phyloP scores from a whole-genome alignment of 2,113 vertebrate genomes.

The Myrmecophaga tridactyla region DNA sequence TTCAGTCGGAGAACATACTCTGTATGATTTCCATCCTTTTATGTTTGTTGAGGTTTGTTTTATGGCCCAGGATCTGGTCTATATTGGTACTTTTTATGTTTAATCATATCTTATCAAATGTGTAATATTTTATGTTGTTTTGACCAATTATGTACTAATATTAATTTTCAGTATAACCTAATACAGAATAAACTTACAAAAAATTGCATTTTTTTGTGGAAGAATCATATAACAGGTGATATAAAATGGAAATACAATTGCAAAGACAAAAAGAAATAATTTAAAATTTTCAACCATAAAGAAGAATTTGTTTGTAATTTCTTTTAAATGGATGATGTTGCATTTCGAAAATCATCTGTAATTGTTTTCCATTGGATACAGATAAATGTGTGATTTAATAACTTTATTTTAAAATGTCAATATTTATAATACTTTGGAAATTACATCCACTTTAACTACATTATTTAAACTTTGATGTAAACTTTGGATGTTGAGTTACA shows the following conservation, averaged over 20 bases:
- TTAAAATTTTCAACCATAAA: neutral
- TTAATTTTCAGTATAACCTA: neutral
- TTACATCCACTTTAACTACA: neutral
- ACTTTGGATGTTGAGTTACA: neutral
- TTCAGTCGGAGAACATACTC: neutral
- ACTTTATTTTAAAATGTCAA: slow-evolving; percentile 27
- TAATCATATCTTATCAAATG: neutral
- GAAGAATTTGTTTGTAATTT: neutral
- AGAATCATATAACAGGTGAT: neutral
- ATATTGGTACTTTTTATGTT: neutral
- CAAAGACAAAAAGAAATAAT: slow-evolving; percentile 10
- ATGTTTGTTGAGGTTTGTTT: slow-evolving; percentile 16
- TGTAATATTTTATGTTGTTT: neutral
- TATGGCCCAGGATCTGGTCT: neutral
- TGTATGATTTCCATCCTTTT: slow-evolving; percentile 8
- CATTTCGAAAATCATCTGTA: neutral
- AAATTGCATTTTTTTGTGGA: neutral
- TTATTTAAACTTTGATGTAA: neutral
- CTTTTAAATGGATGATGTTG: neutral
- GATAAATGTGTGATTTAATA: neutral
- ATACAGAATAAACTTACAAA: neutral
- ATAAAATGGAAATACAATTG: neutral
- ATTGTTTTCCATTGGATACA: neutral
- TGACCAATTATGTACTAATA: neutral
- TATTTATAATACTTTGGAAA: slow-evolving; percentile 25